Conservation (phyloP, 2,797 vertebrate species). For the Numenius phaeopus region DNA sequence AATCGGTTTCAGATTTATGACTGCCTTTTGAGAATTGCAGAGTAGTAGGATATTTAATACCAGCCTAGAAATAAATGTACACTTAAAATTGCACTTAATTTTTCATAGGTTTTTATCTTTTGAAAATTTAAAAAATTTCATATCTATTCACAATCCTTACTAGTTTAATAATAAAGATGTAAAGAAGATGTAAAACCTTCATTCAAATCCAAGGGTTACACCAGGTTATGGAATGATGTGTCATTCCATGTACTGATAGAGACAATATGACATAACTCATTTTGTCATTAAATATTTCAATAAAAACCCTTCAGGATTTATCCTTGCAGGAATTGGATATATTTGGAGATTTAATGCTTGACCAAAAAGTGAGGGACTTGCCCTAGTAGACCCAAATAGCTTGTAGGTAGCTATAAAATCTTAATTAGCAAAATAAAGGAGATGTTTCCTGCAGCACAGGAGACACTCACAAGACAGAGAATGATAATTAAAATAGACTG, state of each 20-base stretch:
- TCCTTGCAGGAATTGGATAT: neutral
- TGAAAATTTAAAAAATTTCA: neutral
- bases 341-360: neutral
- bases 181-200: neutral
- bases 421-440: constrained; percentile 18
- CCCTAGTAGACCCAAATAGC: neutral
- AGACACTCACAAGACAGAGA: neutral
- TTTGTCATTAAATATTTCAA: neutral
- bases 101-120: neutral
- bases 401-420: neutral
- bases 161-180: neutral
- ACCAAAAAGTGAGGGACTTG: neutral
- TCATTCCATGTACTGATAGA: neutral
- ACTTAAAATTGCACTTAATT: neutral
- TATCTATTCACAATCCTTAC: neutral
- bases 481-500: neutral
- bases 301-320: neutral
- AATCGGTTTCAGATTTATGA: neutral
- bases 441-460: neutral
- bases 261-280: neutral
- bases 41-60: neutral
- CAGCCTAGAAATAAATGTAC: neutral
- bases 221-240: neutral
- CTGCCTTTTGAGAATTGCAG: neutral
- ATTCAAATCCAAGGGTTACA: neutral